phyloP scores from a whole-genome alignment of 2,113 vertebrate species.

The Pseudorhombus dupliciocellatus region DNA sequence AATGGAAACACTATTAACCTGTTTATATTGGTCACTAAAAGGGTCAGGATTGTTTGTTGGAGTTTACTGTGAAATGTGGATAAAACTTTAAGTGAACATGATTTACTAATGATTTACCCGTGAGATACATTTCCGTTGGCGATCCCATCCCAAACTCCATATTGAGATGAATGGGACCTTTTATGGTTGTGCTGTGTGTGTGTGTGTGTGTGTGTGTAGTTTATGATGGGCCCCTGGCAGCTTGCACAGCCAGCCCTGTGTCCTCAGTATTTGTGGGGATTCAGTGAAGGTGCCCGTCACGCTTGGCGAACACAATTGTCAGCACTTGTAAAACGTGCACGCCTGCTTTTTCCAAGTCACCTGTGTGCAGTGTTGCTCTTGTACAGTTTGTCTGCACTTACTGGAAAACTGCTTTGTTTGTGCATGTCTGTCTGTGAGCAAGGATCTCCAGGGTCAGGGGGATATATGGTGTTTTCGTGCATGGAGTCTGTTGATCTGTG shows the following conservation, averaged over 20 bases:
- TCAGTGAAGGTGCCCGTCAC: constrained; percentile 28
- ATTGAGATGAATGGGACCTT: no score
- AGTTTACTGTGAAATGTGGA: no score
- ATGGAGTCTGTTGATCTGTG: background rate
- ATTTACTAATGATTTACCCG: no score
- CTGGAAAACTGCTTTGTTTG: background rate
- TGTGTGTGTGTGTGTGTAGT: no score
- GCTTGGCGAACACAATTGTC: background rate
- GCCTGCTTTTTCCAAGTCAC: no score
- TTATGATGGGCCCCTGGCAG: constrained; percentile 21
- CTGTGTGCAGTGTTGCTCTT: background rate
- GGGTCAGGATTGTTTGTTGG: no score
- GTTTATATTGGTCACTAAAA: no score
- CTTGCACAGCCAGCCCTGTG: constrained; percentile 10
- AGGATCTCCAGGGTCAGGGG: background rate
- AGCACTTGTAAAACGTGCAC: background rate
- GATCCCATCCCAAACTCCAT: no score
- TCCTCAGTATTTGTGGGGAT: constrained; percentile 29
- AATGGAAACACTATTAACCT: no score
- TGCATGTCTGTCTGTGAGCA: background rate
- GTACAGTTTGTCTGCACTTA: background rate
- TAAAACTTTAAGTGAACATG: no score
- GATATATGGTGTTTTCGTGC: background rate
- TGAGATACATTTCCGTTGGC: no score
- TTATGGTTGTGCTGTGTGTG: background rate